Evolutionary conservation across 2,888 invertebrate genomes (phyloP).

Genomic region (Caenorhabditis sp.): DNA sequence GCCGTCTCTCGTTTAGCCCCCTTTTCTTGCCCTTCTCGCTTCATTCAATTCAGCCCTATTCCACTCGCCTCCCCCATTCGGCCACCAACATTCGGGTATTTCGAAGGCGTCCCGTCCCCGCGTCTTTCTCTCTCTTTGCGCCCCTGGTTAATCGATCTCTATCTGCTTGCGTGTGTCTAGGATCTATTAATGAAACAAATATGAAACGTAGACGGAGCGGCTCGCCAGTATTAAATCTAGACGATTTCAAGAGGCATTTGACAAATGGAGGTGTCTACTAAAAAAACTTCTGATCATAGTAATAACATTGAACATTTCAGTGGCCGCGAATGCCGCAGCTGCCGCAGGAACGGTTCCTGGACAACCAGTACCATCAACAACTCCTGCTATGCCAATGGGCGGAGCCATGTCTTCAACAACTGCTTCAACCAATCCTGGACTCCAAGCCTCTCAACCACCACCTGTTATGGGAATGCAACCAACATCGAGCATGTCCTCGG

Average conservation of each 20-base stretch:
- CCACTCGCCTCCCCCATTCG: too few relatives aligned
- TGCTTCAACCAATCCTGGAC: too few relatives aligned
- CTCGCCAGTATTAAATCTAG: background rate
- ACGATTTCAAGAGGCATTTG: background rate
- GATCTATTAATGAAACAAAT: background rate
- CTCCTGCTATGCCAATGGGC: too few relatives aligned
- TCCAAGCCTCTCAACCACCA: too few relatives aligned
- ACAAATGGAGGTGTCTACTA: background rate
- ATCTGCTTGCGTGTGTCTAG: background rate
- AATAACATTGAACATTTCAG: constrained; percentile 5
- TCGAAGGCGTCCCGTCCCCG: too few relatives aligned
- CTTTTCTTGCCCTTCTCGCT: background rate
- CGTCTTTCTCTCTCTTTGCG: background rate
- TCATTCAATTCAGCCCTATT: constrained; percentile 8
- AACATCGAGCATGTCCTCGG: background rate
- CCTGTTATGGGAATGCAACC: too few relatives aligned
- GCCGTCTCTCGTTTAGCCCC: background rate
- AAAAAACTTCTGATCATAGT: background rate
- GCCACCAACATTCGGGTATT: background rate
- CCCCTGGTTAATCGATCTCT: constrained; percentile 1
- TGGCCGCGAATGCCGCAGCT: constrained; percentile 21
- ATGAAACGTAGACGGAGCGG: constrained; percentile 10
- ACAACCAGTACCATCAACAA: too few relatives aligned
- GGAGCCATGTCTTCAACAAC: too few relatives aligned
- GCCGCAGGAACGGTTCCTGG: background rate